These are phyloP conservation scores for Corythaixoides concolor DNA, from an alignment of 2,113 vertebrate genomes.

Conservation along the genomic window DNA sequence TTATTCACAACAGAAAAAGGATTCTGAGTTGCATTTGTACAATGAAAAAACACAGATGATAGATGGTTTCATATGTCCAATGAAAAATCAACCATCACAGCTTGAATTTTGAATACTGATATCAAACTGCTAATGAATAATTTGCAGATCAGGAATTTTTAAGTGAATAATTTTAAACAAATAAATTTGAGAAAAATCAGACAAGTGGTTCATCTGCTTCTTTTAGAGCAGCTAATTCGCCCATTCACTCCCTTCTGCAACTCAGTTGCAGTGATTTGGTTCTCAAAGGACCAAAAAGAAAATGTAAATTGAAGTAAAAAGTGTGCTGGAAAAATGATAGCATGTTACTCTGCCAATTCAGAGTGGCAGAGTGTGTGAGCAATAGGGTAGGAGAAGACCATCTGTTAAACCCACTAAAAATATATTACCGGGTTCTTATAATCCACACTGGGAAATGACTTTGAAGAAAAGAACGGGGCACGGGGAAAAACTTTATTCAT, in stretches of 20 bases:
- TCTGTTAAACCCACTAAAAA: slow-evolving; percentile 56
- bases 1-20: slow-evolving; percentile 49
- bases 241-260: slow-evolving; percentile 58
- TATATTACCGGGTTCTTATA: neutral
- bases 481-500: neutral
- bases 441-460: neutral
- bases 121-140: slow-evolving; percentile 64
- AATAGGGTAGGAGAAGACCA: slow-evolving; percentile 32
- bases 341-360: slow-evolving; percentile 32
- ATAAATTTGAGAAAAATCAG: slow-evolving; percentile 67
- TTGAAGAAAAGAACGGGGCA: neutral
- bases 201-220: slow-evolving; percentile 66
- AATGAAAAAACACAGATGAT: slow-evolving; percentile 52
- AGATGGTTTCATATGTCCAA: slow-evolving; percentile 47
- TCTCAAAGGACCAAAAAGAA: slow-evolving; percentile 64
- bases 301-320: slow-evolving; percentile 60
- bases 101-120: slow-evolving; percentile 60
- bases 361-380: neutral
- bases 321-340: slow-evolving; percentile 28
- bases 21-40: slow-evolving; percentile 37
- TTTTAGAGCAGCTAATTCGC: slow-evolving; percentile 54
- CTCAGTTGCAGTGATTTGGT: slow-evolving; percentile 60
- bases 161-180: slow-evolving; percentile 69
- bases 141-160: slow-evolving; percentile 65
- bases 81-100: slow-evolving; percentile 33